Percentiles rank a stretch among this genome's conserved stretches.
Conservation (phyloP, 2,888 invertebrate genomes). For the Plagiodera versicolora region DNA sequence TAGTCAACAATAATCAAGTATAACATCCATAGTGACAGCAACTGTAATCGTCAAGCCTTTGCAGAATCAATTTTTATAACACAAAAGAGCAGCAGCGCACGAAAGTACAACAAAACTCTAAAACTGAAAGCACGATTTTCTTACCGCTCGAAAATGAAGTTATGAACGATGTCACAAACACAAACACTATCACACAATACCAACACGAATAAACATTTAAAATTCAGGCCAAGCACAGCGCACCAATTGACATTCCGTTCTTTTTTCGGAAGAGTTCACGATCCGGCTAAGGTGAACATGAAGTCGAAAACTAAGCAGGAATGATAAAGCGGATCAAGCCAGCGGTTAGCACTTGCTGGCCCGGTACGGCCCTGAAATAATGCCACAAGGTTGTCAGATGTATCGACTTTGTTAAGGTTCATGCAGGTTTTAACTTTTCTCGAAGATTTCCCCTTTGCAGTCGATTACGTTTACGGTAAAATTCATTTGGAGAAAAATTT, state of each 20-base stretch:
- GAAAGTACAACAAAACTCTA: too few species aligned
- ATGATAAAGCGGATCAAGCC: slow-evolving; percentile 12
- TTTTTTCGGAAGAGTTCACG: slow-evolving; percentile 16
- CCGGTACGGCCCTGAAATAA: slow-evolving; percentile 43
- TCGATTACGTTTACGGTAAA: too few species aligned
- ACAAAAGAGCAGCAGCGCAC: too few species aligned
- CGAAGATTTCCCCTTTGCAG: too few species aligned
- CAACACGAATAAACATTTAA: slow-evolving; percentile 5
- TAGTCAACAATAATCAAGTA: too few species aligned
- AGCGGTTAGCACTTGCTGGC: slow-evolving; percentile 24
- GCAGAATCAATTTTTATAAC: too few species aligned
- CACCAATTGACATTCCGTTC: slow-evolving; percentile 22
- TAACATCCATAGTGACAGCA: too few species aligned
- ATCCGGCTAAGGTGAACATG: slow-evolving; percentile 22
- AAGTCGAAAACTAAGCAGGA: slow-evolving; percentile 23
- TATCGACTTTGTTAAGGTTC: background rate
- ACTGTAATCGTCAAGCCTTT: too few species aligned
- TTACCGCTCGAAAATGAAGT: background rate
- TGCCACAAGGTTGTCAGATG: slow-evolving; percentile 41
- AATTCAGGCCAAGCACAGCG: slow-evolving; percentile 22
- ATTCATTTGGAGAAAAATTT: too few species aligned
- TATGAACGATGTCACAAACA: background rate
- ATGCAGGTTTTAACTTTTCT: too few species aligned
- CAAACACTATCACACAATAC: background rate
- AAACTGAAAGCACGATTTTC: background rate